Percentiles rank a stretch among this genome's conserved stretches.
phyloP scores from a whole-genome alignment of 2,888 invertebrate species.

The Chrysolina americana region DNA sequence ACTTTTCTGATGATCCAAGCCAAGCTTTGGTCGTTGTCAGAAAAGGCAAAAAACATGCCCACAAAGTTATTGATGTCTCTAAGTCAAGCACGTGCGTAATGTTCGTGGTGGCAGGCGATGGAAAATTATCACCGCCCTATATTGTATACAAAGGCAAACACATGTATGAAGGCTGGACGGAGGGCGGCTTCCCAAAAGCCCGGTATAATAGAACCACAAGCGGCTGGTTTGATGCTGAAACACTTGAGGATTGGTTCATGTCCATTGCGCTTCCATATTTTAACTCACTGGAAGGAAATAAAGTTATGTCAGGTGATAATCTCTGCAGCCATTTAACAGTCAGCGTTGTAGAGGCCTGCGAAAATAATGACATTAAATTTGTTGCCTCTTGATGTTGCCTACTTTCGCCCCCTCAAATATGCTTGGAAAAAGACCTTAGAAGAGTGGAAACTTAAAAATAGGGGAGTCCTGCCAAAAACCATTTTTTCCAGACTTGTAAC shows the following conservation, averaged over 20 bases:
- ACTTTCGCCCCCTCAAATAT: conserved; percentile 50
- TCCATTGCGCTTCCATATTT: conserved; percentile 23
- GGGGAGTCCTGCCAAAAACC: no score
- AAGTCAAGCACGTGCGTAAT: conserved; percentile 56
- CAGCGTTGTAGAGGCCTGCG: conserved; percentile 51
- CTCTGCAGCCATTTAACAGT: conserved; percentile 49
- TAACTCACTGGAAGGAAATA: conserved; percentile 46
- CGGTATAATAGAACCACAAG: conserved; percentile 36
- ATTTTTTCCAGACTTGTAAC: no score
- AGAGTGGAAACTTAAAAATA: conserved; percentile 49
- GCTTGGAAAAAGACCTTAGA: conserved; percentile 50
- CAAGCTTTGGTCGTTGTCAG: conserved; percentile 43
- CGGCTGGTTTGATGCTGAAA: conserved; percentile 13
- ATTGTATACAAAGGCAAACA: conserved; percentile 57
- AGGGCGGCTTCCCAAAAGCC: conserved; percentile 38
- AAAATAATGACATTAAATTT: conserved; percentile 55
- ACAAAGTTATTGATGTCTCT: conserved; percentile 45
- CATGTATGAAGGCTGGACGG: conserved; percentile 40
- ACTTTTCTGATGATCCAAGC: no score
- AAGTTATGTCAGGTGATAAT: conserved; percentile 60
- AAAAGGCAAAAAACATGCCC: conserved; percentile 37
- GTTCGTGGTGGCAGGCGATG: conserved; percentile 49
- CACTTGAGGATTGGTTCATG: conserved; percentile 5
- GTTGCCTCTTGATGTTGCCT: conserved; percentile 51
- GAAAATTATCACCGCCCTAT: conserved; percentile 57